These are phyloP conservation scores for Dendrocincla tyrannina DNA, from an alignment of 2,797 vertebrate genomes.

Conservation along the genomic window DNA sequence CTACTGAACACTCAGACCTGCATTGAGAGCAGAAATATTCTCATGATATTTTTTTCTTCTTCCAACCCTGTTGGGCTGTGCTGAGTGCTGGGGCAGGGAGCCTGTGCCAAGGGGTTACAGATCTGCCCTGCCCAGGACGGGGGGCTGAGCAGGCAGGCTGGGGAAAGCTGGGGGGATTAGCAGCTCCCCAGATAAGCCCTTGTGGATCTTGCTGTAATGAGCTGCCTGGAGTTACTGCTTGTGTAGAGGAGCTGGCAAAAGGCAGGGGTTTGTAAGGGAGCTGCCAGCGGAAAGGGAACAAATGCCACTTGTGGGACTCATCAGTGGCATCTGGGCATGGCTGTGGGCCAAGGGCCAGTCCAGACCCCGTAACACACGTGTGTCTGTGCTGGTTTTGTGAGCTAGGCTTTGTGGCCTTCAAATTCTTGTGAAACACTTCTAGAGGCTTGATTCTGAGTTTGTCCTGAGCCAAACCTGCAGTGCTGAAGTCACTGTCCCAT, in stretches of 20 bases:
- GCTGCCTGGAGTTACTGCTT: not conserved
- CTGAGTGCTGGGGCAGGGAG: not conserved
- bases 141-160: not conserved
- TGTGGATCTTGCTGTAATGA: not conserved
- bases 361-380: not conserved
- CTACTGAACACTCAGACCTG: not conserved
- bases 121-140: not conserved
- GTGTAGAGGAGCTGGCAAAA: not conserved
- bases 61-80: not conserved
- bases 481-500: rapidly evolving
- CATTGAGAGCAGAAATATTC: not conserved
- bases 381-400: not conserved
- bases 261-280: not conserved
- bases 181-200: not conserved
- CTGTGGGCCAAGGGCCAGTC: not conserved
- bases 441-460: not conserved
- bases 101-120: not conserved
- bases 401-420: not conserved
- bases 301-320: not conserved
- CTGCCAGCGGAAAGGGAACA: not conserved
- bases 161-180: not conserved
- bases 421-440: not conserved
- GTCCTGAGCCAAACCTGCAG: not conserved
- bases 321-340: not conserved
- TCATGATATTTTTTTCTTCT: not conserved